Conservation (phyloP, 2,797 vertebrate genomes). For the Sebastes kiyomatsui region DNA sequence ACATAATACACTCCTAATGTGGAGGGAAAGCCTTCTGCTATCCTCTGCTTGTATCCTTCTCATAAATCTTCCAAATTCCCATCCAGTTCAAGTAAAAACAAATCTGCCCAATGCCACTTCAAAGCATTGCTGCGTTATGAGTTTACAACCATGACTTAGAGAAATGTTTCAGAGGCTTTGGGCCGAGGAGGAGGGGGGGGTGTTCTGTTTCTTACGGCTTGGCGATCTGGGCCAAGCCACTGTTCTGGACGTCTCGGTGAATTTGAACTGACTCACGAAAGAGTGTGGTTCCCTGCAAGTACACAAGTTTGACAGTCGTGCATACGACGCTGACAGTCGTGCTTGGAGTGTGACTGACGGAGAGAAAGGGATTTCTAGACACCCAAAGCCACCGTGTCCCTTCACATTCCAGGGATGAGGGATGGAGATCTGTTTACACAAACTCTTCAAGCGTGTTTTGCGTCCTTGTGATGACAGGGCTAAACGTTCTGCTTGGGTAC, state of each 20-base stretch:
- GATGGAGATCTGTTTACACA: conserved; percentile 55
- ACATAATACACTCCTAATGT: conserved; percentile 39
- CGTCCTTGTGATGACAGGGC: conserved; percentile 53
- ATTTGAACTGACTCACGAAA: conserved; percentile 41
- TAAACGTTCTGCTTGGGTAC: conserved; percentile 36
- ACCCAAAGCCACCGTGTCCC: conserved; percentile 52
- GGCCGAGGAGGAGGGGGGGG: conserved; percentile 1
- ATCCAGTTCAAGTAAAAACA: conserved; percentile 63
- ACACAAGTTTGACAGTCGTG: conserved; percentile 39
- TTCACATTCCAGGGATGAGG: conserved; percentile 44
- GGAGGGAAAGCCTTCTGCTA: conserved; percentile 32
- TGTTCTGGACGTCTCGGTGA: conserved; percentile 58
- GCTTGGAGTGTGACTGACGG: conserved; percentile 34
- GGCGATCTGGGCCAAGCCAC: conserved; percentile 63
- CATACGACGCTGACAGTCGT: conserved; percentile 30
- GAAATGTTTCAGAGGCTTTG: conserved; percentile 66
- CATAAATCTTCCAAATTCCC: conserved; percentile 58
- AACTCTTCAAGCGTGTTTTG: conserved; percentile 56
- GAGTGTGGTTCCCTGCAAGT: conserved; percentile 28
- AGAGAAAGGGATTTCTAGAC: conserved; percentile 29
- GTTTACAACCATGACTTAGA: conserved; percentile 70
- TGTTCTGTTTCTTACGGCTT: conserved; percentile 46
- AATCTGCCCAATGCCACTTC: conserved; percentile 67
- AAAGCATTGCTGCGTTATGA: conserved; percentile 71
- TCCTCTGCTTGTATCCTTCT: conserved; percentile 35